Percentiles rank a stretch among this genome's conserved stretches.
These are phyloP conservation scores for Dicycla oo DNA, from an alignment of 2,888 invertebrate genomes.

Conservation along the genomic window DNA sequence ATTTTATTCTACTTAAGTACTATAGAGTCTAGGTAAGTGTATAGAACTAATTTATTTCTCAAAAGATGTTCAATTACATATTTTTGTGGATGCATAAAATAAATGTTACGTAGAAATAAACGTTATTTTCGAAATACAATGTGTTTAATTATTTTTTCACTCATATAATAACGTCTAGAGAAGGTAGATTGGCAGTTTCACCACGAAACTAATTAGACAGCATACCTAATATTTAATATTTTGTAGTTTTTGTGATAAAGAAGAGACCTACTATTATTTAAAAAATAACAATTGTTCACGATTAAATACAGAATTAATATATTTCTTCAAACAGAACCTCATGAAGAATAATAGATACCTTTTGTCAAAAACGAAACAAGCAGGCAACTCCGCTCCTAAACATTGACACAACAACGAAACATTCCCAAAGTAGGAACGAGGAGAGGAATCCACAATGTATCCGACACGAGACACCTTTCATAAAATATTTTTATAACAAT, in stretches of 20 bases:
- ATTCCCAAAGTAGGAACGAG: conserved; percentile 24
- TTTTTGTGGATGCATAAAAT: conserved; percentile 66
- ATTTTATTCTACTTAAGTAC: conserved; percentile 54
- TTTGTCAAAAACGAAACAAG: not conserved
- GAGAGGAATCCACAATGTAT: conserved; percentile 21
- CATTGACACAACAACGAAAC: conserved; percentile 1
- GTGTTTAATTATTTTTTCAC: conserved; percentile 14
- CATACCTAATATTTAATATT: no score
- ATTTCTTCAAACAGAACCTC: not conserved
- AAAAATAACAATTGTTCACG: not conserved
- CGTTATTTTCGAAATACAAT: conserved; percentile 56
- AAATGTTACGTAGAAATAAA: conserved; percentile 69
- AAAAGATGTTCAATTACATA: conserved; percentile 66
- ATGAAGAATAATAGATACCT: not conserved
- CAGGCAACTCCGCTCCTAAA: not conserved
- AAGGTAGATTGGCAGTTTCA: not conserved
- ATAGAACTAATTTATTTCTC: conserved; percentile 54
- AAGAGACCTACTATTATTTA: not conserved
- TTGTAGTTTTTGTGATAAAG: no score
- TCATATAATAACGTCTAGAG: not conserved
- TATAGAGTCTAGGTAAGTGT: conserved; percentile 39
- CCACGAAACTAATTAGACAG: not conserved
- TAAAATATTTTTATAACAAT: conserved; percentile 8
- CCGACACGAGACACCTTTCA: not conserved
- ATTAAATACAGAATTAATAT: not conserved